phyloP scores from a whole-genome alignment of 1,140 invertebrate species.

The Mya arenaria region DNA sequence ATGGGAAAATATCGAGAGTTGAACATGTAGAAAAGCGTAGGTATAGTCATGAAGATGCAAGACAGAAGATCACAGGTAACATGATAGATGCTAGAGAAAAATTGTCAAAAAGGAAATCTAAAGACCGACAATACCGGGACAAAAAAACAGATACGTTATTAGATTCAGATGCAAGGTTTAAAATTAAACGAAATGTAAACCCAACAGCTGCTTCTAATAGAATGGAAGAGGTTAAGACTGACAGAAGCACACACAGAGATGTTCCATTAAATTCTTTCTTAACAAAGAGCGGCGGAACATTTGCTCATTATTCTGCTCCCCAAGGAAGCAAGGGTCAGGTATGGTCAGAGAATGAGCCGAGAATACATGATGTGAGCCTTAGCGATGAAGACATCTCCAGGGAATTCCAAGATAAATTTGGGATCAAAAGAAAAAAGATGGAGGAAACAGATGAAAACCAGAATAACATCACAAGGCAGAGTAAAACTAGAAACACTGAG shows the following conservation, averaged over 20 bases:
- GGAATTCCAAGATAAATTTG: slow-evolving; percentile 8
- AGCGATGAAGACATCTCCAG: slow-evolving; percentile 21
- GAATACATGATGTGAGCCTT: too few relatives aligned
- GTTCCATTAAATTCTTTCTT: too few relatives aligned
- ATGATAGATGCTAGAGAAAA: not conserved
- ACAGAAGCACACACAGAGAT: too few relatives aligned
- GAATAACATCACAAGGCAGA: not conserved
- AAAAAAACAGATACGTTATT: not conserved
- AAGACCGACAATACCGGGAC: not conserved
- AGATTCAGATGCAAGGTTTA: not conserved
- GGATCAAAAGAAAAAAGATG: not conserved
- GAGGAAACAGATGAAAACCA: not conserved
- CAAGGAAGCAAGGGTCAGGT: too few relatives aligned
- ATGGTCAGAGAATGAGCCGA: too few relatives aligned
- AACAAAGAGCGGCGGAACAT: too few relatives aligned
- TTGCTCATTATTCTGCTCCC: too few relatives aligned
- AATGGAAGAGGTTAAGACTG: too few relatives aligned
- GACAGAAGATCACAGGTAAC: not conserved
- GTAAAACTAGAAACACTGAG: not conserved
- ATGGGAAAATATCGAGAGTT: not conserved
- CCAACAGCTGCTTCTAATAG: too few relatives aligned
- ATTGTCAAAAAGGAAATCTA: not conserved
- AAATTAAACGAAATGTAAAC: not conserved
- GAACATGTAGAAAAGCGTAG: not conserved
- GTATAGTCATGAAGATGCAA: not conserved